Percentiles rank a stretch among this genome's conserved stretches.
Evolutionary conservation across 2,113 vertebrate species (phyloP).

Genomic region (Campylomormyrus tamandua): DNA sequence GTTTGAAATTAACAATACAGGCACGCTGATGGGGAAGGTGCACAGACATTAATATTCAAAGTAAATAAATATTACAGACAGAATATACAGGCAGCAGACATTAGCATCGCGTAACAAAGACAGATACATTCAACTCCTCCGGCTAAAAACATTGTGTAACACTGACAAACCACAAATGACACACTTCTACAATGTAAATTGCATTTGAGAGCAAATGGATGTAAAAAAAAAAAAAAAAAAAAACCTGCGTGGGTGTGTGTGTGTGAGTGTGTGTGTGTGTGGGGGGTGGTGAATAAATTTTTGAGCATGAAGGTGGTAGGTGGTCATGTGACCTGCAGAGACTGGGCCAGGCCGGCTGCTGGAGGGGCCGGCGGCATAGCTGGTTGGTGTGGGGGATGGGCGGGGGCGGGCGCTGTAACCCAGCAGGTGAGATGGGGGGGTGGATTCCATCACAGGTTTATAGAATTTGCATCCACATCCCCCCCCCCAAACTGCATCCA

Average conservation of each 20-base stretch:
- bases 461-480: not conserved
- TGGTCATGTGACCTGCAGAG: not conserved
- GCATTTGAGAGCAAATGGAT: not conserved
- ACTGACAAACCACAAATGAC: not conserved
- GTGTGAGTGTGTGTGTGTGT: too few relatives aligned
- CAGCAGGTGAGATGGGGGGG: not conserved
- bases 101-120: not conserved
- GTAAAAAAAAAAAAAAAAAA: not conserved
- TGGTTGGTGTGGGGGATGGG: not conserved
- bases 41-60: not conserved
- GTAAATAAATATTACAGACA: not conserved
- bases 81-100: not conserved
- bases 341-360: not conserved
- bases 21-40: not conserved
- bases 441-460: not conserved
- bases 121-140: not conserved
- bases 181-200: not conserved
- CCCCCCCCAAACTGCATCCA: not conserved
- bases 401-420: not conserved
- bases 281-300: not conserved
- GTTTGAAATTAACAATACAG: not conserved
- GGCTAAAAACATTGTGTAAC: conserved; percentile 2
- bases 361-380: not conserved
- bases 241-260: too few relatives aligned
- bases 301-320: not conserved